Percentiles rank a stretch among this genome's conserved stretches.
phyloP scores from a whole-genome alignment of 1,140 invertebrate species.

The Stegodyphus mimosarum region DNA sequence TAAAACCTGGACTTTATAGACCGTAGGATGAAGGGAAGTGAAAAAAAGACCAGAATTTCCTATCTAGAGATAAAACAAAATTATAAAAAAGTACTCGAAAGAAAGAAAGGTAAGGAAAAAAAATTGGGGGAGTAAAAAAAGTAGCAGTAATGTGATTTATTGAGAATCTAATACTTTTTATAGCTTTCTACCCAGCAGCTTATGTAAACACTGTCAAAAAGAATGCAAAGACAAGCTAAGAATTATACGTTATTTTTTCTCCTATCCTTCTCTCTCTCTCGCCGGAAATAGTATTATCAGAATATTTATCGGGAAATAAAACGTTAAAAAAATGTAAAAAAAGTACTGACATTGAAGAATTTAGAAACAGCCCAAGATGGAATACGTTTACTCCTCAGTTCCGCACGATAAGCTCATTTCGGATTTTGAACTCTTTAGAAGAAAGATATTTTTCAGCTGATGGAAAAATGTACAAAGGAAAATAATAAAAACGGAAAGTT shows the following conservation, averaged over 20 bases:
- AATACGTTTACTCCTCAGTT: slow-evolving; percentile 17
- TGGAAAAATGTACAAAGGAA: not conserved
- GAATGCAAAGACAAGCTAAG: slow-evolving; percentile 54
- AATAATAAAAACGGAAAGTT: not conserved
- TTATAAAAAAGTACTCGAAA: slow-evolving; percentile 20
- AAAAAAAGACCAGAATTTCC: not conserved
- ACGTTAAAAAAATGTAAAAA: not conserved
- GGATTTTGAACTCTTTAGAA: not conserved
- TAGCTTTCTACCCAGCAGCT: slow-evolving; percentile 49
- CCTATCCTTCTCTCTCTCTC: not conserved
- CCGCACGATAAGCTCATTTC: slow-evolving; percentile 19
- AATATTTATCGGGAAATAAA: slow-evolving; percentile 24
- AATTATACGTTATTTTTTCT: slow-evolving; percentile 46
- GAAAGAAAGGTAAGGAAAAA: not conserved
- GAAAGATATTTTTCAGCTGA: slow-evolving; percentile 1
- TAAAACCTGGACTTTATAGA: slow-evolving; percentile 49
- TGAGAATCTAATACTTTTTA: slow-evolving; percentile 59
- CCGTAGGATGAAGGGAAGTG: slow-evolving; percentile 27
- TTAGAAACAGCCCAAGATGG: slow-evolving; percentile 30
- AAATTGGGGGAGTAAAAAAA: slow-evolving; percentile 13
- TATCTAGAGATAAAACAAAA: not conserved
- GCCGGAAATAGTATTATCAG: slow-evolving; percentile 45
- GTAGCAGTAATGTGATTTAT: slow-evolving; percentile 54
- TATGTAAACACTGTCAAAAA: slow-evolving; percentile 58
- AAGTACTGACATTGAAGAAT: slow-evolving; percentile 47